These are phyloP conservation scores for Drosophila sulfurigaster DNA, from an alignment of 1,140 invertebrate species.

Conservation along the genomic window DNA sequence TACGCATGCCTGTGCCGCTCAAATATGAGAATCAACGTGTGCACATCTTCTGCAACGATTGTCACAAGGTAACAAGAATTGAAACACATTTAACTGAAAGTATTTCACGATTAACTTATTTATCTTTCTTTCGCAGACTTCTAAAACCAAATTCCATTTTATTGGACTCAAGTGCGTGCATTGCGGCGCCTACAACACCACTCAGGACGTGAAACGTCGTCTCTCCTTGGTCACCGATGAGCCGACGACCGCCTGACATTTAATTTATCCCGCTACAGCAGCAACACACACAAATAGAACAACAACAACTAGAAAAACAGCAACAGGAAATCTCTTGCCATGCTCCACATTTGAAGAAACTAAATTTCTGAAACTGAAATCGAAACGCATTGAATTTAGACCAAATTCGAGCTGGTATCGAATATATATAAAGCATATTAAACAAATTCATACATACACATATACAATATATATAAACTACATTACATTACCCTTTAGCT, in stretches of 20 bases:
- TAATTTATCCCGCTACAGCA: constrained; percentile 13
- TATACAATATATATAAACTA: not conserved
- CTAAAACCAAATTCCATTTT: constrained; percentile 92
- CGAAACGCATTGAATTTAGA: constrained; percentile 81
- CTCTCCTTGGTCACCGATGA: constrained; percentile 79
- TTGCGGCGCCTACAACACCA: constrained; percentile 95
- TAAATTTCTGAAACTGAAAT: constrained; percentile 70
- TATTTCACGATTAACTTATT: not conserved
- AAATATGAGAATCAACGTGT: constrained; percentile 92
- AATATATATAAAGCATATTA: constrained; percentile 53
- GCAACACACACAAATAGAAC: not conserved
- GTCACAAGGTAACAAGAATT: constrained; percentile 89
- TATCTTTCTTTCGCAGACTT: constrained; percentile 87
- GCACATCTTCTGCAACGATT: constrained; percentile 94
- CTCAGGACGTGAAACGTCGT: constrained; percentile 86
- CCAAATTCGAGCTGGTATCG: constrained; percentile 84
- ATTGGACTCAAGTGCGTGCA: constrained; percentile 93
- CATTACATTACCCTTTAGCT: constrained; percentile 14
- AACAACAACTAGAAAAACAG: constrained; percentile 23
- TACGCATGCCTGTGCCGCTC: constrained; percentile 91
- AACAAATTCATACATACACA: constrained; percentile 20
- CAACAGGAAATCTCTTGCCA: constrained; percentile 81
- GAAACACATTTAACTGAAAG: not conserved
- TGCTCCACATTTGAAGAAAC: constrained; percentile 65
- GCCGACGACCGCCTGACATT: constrained; percentile 75